phyloP scores from a whole-genome alignment of 1,140 invertebrate species.

The Phymorhynchus buccinoides region DNA sequence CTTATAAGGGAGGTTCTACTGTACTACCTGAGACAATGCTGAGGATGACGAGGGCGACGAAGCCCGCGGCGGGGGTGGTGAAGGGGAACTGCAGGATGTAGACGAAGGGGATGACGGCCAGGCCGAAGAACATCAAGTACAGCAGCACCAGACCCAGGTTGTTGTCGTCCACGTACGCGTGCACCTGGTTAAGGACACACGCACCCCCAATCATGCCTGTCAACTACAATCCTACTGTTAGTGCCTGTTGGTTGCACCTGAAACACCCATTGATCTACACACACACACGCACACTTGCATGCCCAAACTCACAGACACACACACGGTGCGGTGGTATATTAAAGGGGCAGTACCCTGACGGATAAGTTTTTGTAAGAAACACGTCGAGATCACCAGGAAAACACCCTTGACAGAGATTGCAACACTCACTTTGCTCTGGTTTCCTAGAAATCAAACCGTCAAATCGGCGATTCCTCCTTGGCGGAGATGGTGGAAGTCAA shows the following conservation, averaged over 20 bases:
- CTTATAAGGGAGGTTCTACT: too few relatives aligned
- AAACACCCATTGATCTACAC: background rate
- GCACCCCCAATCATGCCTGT: background rate
- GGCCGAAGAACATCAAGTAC: constrained; percentile 73
- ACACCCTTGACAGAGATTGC: too few relatives aligned
- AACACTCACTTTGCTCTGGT: too few relatives aligned
- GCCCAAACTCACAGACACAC: too few relatives aligned
- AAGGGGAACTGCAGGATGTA: constrained; percentile 70
- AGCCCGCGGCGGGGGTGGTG: constrained; percentile 65
- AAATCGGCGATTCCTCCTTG: too few relatives aligned
- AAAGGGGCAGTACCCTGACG: too few relatives aligned
- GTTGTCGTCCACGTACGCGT: constrained; percentile 75
- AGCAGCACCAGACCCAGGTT: constrained; percentile 73
- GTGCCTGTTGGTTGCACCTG: too few relatives aligned
- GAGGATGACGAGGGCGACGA: constrained; percentile 67
- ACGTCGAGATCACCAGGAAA: too few relatives aligned
- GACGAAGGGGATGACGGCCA: constrained; percentile 66
- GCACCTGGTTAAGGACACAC: constrained; percentile 58
- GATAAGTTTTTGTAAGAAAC: too few relatives aligned
- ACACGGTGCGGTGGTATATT: too few relatives aligned
- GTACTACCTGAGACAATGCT: constrained; percentile 68
- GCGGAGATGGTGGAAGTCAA: too few relatives aligned
- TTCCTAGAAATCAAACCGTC: too few relatives aligned
- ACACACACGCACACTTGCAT: background rate
- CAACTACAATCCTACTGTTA: background rate